Conservation (phyloP, 1,140 invertebrate genomes). For the Drosophila tsacasi region DNA sequence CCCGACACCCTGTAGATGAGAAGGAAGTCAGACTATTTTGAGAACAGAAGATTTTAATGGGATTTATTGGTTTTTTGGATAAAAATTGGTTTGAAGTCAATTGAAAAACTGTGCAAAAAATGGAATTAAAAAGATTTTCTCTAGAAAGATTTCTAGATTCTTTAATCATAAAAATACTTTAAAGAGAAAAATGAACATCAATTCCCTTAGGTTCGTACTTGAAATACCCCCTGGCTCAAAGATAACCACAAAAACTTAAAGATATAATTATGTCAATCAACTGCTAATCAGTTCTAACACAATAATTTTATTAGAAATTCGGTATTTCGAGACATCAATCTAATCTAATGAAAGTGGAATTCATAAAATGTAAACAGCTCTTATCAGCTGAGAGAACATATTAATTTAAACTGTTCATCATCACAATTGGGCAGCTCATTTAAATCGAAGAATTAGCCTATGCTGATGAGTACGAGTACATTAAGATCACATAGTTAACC, state of each 20-base stretch:
- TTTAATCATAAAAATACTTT: background rate
- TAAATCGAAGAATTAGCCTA: background rate
- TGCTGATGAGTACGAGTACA: background rate
- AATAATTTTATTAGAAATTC: background rate
- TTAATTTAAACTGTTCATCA: background rate
- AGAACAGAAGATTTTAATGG: too few relatives aligned
- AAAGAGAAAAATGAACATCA: background rate
- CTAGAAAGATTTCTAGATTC: too few relatives aligned
- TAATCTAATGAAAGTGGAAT: constrained; percentile 3
- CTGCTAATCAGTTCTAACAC: constrained; percentile 5
- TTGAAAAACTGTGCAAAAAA: too few relatives aligned
- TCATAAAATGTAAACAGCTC: constrained; percentile 3
- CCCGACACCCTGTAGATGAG: background rate
- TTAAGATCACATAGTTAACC: background rate
- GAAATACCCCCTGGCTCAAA: too few relatives aligned
- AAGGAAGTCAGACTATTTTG: background rate
- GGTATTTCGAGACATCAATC: constrained; percentile 9
- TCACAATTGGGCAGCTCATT: background rate
- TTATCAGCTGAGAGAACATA: background rate
- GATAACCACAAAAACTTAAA: background rate
- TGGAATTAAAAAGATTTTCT: too few relatives aligned
- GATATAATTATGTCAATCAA: constrained; percentile 3
- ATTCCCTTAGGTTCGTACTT: background rate
- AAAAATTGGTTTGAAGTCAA: too few relatives aligned
- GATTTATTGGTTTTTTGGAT: too few relatives aligned